Base-by-base conservation (phyloP, 2,113 vertebrate genomes). In the Sterrhoptilus dennistouni region DNA sequence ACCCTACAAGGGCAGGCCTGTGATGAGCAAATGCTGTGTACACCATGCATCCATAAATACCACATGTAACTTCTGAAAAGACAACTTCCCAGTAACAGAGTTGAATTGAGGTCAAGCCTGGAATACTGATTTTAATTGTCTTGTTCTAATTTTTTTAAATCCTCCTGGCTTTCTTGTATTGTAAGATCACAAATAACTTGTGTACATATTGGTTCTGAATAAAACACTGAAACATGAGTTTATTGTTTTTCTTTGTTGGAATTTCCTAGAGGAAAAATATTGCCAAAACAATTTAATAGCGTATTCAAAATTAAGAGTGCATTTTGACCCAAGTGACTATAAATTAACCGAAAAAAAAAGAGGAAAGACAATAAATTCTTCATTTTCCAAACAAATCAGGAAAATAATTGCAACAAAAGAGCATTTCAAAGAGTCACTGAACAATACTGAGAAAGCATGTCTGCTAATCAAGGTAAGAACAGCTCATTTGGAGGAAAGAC, bases 201-300 rank as follows among this genome's bases (percentile, higher is more conserved):
- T 60, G 57, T 61, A 87, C 54, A 93, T 74, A 64, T 22, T 90
- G 40, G 70, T 94, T 90, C 66, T 86, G 86, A 93, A 79, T 61
- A 87, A 82, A 94, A 90, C 54, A 83, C 15, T 78, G 66, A 82
- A 35, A 85, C 70, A 85, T 54, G 59, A 85, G 45, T 93, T 95
- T 88, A 90, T 86, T 95, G 92, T 93, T 86, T 91, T 69, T 49
- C 54, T 47, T 88, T 86, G 71, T 47, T 88, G 95, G 64, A 86
- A 90, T 70, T 92, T 90, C 56, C 69, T 83, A 87, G 47, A 86
- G 63, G 42, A 93, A 91, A 90, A 91, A 92, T 33, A 65, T 8
- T 88, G 90, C 87, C 94, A 90, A 87, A 95, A 76, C 72, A 87
- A 90, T 85, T 93, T 94, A 91, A 85, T n/a, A 96, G 80, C 0